Base-by-base conservation (phyloP, 2,113 vertebrate genomes). In the Tragulus kanchil region DNA sequence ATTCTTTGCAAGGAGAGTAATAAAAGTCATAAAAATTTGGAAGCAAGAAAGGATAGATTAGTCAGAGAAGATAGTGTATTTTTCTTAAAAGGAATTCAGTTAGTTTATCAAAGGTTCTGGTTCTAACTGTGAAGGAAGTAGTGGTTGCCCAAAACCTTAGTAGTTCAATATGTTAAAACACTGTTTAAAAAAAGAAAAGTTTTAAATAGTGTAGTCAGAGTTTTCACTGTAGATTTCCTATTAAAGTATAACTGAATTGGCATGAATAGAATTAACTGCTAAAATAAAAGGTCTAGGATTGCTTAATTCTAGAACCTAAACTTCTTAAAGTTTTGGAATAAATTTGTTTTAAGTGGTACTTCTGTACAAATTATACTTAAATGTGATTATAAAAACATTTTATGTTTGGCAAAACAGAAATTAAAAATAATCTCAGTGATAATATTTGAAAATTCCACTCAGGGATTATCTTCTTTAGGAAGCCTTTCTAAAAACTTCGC, bases 1-100 rank as follows among this genome's bases (percentile, higher is more conserved):
- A 77, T 71, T 83, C 5, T 65, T 95, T 86, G 52, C 65, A 95
- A 93, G 90, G 93, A 90, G 79, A 9, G 42, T 64, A 96, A 2
- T 23, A 90, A 90, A 92, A 71, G 26, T 56, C 10, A 8, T 87
- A 64, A 16, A 95, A 90, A 65, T 81, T 58, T 95, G 58, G 87
- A 97, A 58, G 52, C 85, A 45, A 84, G 84, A 92, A 65, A 92
- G 15, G 93, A 89, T 85, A 78, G 73, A 11, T 89, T 84, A 36
- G 54, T 52, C 25, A 83, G 78, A 95, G 81, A 42, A 23, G 87
- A 94, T 79, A 75, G 90, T 97, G 42, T 81, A 90, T 73, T 97
- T 98, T 93, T 91, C 97, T 89, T 1, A 85, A 89, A 82, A 96
- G 28, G 31, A 96, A 96, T 96, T 98, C 93, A 94, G 59, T 94